Base-by-base conservation (phyloP, 2,888 invertebrate genomes). In the Drosophila siamana region DNA sequence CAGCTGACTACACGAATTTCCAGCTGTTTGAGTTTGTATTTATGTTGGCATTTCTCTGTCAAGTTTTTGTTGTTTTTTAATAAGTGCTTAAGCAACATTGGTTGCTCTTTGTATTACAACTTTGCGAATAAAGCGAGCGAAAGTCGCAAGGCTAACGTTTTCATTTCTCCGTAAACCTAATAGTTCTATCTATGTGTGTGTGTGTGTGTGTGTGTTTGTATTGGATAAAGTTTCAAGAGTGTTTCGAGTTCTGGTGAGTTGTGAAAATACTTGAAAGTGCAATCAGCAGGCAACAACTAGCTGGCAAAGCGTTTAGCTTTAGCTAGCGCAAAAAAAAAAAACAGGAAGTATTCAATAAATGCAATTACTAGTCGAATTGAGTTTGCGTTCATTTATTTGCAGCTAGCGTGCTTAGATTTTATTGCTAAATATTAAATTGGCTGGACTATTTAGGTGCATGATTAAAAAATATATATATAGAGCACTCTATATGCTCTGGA, bases 21-120 rank as follows among this genome's bases (percentile, higher is more conserved):
- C 6, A 6, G 11, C 28, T 19, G 19, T 19, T 48, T 6, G 9
- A 1, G 9, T 30, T 2, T 36, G 0, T 16, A 38, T 1, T 0
- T 28, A 38, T 3, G 43, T 28, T 24, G 4, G 22, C 46, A 50
- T 64, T 60, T 64, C 24, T 44, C 24, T 73, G 56, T 55, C 28
- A 68, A 62, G 72, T 59, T 72, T 47, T 55, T 73, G 73, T 73
- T 72, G 73, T 52, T 73, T 73, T 68, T 73, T 60, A 73, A 69
- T 73, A 73, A 69, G 73, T 73, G 64, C 73, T 60, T 64, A 47
- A 46, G 46, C 57, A 51, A 41, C 40, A 26, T 47, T 47, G 33
- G 38, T 19, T 16, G 47, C 38, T 15, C 13, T 38, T n/a, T 28
- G 46, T 38, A 26, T 26, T 40, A 15, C 26, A 38, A 40, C 24